Base-by-base conservation (phyloP, 2,888 invertebrate species). In the Carcina quercana region DNA sequence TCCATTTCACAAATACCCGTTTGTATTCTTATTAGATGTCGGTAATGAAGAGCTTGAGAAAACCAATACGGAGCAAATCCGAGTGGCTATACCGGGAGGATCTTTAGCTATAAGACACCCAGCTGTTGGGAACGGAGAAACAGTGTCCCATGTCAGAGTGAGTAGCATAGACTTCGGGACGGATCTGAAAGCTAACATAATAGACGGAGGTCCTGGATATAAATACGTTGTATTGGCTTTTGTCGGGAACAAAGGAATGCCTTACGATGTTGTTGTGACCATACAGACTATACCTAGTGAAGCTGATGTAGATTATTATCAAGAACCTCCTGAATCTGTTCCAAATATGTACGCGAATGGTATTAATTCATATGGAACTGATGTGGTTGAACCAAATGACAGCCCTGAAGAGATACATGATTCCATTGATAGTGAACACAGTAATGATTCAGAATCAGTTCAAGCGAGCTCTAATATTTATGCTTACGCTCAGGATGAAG, bases 1-100 rank as follows among this genome's bases (percentile, higher is more conserved):
- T 52, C 75, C 83, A 5, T 71, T 76, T 30, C 75, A 76, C 39
- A 78, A 76, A 45, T 82, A 79, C 34, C 83, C 83, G 1, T 80
- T 65, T 40, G 70, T 74, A 25, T 83, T 80, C 38, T 47, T 82
- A 15, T 51, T 83, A 13, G 83, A 83, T 42, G 60, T 82, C 26
- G 83, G 83, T 27, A 83, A 83, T 67, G 83, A 83, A 71, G 82
- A 79, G 50, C 40, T 82, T 14, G 57, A 75, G 35, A 72, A 71
- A 26, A 65, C 68, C 2, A 68, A 60, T 29, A 54, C 71, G n/a
- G 75, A 79, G 45, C 80, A 82, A 40, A 68, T 82, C 26, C 65
- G 78, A 40, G 34, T 83, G 4, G 65, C 76, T 2, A 51, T 66
- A 27, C 76, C 76, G n/a, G 82, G 83, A 37, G 82, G 82, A 7